Evolutionary conservation across 2,797 vertebrate species (phyloP), one percentile per base, ranked within the genome.

Genomic region (Macroramphosus scolopax): DNA sequence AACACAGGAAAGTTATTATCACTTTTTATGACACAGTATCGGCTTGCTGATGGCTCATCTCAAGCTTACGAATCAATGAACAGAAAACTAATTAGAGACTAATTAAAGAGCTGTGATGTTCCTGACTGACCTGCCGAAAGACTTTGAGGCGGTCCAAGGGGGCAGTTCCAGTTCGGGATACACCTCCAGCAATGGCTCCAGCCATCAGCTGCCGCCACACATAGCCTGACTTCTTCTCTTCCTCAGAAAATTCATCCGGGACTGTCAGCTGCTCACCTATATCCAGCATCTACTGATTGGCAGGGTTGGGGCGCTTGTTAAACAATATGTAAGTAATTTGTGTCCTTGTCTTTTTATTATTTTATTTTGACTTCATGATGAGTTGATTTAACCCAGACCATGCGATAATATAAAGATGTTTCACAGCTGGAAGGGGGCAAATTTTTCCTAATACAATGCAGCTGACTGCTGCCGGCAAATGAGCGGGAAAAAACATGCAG

Each of bases 131-230:
- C 93, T 98, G 95, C 84, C 98, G 91, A 82, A 99, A 96, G 59
- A 99, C 93, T 87, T 99, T 99, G 41, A 99, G 87, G 2, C 96
- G 92, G 68, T 98, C 96, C 58, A 98, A 80, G 0, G 96, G 96
- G 1, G 96, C 96, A 0, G 95, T 98, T 42, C 92, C 94, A 0
- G 94, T 98, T 6, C 96, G 87, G 17, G 96, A 96, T 2, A 98
- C 89, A 0, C 92, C 93, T 1, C 96, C 96, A 0, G 96, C 95
- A 22, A 96, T 64, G 1, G 87, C 95, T 54, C 96, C 96, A 0
- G 96, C 90, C 84, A 95, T 73, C 36, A 99, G 89, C 80, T 99
- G 96, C 59, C 87, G 88, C 95, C 95, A 98, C 88, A 95, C 96
- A 30, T 93, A 94, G 0, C 96, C 96, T 0, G 92, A 92, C 65